A percentile compares a stretch with the other conserved stretches of the same genome.
Evolutionary conservation across 2,888 invertebrate genomes (phyloP).

Genomic region (Drosophila mercatorum): DNA sequence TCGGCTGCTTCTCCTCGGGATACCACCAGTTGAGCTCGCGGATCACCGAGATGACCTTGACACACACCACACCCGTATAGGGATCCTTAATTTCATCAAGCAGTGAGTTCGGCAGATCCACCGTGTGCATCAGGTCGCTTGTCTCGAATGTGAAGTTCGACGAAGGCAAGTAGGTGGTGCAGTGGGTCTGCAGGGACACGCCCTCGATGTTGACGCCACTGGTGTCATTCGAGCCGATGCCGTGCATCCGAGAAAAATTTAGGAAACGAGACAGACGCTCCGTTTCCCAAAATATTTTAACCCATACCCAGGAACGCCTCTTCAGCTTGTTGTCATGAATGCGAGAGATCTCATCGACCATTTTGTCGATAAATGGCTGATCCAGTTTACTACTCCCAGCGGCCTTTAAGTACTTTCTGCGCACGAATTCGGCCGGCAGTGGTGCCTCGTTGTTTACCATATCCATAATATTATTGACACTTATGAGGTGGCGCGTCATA

Average conservation of each 20-base stretch:
- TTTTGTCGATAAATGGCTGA: slow-evolving; percentile 10
- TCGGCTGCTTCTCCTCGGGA: slow-evolving; percentile 58
- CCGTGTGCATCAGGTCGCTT: slow-evolving; percentile 43
- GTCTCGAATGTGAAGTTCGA: slow-evolving; percentile 20
- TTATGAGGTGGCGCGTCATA: slow-evolving; percentile 30
- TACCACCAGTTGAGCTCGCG: slow-evolving; percentile 65
- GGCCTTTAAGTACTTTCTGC: slow-evolving; percentile 16
- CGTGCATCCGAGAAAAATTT: neutral
- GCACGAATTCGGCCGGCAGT: slow-evolving; percentile 45
- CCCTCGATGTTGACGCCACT: neutral
- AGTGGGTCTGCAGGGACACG: neutral
- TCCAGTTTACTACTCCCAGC: neutral
- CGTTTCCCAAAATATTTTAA: slow-evolving; percentile 45
- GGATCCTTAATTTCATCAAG: slow-evolving; percentile 32
- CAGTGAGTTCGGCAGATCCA: slow-evolving; percentile 25
- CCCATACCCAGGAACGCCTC: slow-evolving; percentile 33
- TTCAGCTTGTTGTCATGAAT: neutral
- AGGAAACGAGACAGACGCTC: slow-evolving; percentile 39
- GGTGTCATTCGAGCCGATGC: neutral
- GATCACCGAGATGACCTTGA: slow-evolving; percentile 45
- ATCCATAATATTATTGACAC: slow-evolving; percentile 29
- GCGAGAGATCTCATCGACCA: neutral
- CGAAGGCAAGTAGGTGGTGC: no score
- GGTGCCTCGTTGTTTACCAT: neutral
- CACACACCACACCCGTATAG: slow-evolving; percentile 11